These are phyloP conservation scores for Schlechtendalia chinensis DNA, from an alignment of 1,140 invertebrate species.

Conservation along the genomic window DNA sequence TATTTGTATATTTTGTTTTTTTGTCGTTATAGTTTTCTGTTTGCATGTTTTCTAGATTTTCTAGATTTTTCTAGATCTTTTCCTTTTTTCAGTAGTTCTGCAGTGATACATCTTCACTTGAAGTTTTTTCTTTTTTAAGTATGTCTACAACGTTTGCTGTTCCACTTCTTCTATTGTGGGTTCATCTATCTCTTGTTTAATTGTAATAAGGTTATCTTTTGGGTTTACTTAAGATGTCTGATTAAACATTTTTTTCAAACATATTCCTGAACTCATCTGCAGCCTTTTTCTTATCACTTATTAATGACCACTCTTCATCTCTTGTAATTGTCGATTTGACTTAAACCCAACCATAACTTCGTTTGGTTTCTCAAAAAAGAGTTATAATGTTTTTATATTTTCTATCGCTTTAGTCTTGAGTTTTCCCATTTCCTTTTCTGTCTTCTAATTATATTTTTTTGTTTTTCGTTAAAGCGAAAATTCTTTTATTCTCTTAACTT, in stretches of 20 bases:
- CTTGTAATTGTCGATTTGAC: conserved; percentile 2
- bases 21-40: no score
- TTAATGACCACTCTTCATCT: not conserved
- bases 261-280: not conserved
- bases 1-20: no score
- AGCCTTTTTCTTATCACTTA: not conserved
- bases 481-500: conserved; percentile 1
- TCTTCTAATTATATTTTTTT: not conserved
- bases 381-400: not conserved
- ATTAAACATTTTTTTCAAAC: not conserved
- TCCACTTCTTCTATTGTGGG: conserved; percentile 14
- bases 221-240: not conserved
- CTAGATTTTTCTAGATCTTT: no score
- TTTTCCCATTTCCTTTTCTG: not conserved
- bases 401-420: conserved; percentile 1
- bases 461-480: not conserved
- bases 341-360: not conserved
- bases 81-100: conserved; percentile 36
- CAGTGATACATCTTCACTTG: conserved; percentile 22
- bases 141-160: not conserved
- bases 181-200: not conserved
- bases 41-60: no score
- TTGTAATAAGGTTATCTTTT: not conserved
- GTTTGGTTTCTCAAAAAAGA: not conserved
- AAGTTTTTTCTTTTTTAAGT: conserved; percentile 11